phyloP scores from a whole-genome alignment of 2,888 invertebrate genomes.

The Masnerella sp. region DNA sequence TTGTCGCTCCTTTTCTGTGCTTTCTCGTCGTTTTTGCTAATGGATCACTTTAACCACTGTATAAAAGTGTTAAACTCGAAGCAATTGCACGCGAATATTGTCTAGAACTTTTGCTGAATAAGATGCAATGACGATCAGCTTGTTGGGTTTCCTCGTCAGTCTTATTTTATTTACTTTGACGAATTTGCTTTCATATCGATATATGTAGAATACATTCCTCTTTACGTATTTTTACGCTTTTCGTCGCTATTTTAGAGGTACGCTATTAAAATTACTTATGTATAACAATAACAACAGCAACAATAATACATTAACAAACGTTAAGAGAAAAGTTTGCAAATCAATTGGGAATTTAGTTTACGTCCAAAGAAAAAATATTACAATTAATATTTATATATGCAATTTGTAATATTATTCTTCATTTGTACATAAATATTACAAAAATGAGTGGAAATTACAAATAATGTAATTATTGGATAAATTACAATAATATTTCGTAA shows the following conservation, averaged over 20 bases:
- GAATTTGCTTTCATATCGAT: conserved; percentile 56
- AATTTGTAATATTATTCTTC: too few relatives aligned
- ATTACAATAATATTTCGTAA: too few relatives aligned
- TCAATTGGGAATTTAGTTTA: conserved; percentile 6
- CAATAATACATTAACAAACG: conserved; percentile 54
- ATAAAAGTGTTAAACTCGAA: conserved; percentile 55
- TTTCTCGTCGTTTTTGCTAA: conserved; percentile 17
- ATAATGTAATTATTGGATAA: too few relatives aligned
- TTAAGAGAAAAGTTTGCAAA: conserved; percentile 34
- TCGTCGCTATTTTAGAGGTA: conserved; percentile 42
- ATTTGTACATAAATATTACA: too few relatives aligned
- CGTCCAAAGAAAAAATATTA: background rate
- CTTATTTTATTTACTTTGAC: conserved; percentile 62
- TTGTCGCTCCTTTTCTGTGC: background rate
- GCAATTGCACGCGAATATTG: conserved; percentile 48
- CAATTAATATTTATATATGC: background rate
- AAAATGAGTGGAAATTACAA: too few relatives aligned
- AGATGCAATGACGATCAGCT: conserved; percentile 46
- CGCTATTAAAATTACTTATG: conserved; percentile 54
- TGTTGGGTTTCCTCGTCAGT: conserved; percentile 59
- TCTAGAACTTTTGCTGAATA: conserved; percentile 45
- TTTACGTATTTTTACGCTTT: conserved; percentile 45
- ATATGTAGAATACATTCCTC: conserved; percentile 46
- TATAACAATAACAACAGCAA: conserved; percentile 59
- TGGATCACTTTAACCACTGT: conserved; percentile 33